Percentiles rank a stretch among this genome's conserved stretches.
phyloP scores from a whole-genome alignment of 2,888 invertebrate genomes.

The Hyles lineata region DNA sequence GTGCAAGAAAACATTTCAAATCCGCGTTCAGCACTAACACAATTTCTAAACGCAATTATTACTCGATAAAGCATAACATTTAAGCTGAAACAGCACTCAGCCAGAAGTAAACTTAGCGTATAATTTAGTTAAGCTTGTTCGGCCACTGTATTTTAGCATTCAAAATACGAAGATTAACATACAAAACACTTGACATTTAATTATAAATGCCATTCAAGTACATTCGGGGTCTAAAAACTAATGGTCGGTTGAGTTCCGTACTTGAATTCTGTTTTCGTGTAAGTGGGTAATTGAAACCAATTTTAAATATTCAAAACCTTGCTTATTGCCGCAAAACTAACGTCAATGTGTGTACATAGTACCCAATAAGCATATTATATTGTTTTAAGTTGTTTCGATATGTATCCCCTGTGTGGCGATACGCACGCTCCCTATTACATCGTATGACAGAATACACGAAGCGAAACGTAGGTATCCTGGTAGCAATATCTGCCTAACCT shows the following conservation, averaged over 20 bases:
- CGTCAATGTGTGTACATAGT: background rate
- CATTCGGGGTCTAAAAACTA: background rate
- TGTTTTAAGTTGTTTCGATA: too few relatives aligned
- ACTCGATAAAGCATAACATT: slow-evolving; percentile 17
- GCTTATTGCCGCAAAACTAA: background rate
- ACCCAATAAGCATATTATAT: background rate
- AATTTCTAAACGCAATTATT: slow-evolving; percentile 9
- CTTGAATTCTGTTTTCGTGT: background rate
- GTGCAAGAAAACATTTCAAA: background rate
- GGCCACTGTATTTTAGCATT: slow-evolving; percentile 17
- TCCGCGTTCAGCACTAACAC: background rate
- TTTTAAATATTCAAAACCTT: background rate
- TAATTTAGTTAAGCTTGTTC: slow-evolving; percentile 13
- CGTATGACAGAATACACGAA: too few relatives aligned
- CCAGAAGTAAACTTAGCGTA: slow-evolving; percentile 3
- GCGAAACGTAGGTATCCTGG: too few relatives aligned
- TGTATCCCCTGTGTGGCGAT: too few relatives aligned
- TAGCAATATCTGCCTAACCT: too few relatives aligned
- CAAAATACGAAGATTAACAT: slow-evolving; percentile 14
- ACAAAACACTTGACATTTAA: slow-evolving; percentile 17
- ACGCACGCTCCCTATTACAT: too few relatives aligned
- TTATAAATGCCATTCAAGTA: slow-evolving; percentile 6
- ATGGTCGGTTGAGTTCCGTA: background rate
- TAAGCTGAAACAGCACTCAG: background rate
- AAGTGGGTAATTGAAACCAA: background rate